A percentile compares a stretch with the other conserved stretches of the same genome.
These are phyloP conservation scores for Drosophila littoralis DNA, from an alignment of 1,140 invertebrate genomes.

Conservation along the genomic window DNA sequence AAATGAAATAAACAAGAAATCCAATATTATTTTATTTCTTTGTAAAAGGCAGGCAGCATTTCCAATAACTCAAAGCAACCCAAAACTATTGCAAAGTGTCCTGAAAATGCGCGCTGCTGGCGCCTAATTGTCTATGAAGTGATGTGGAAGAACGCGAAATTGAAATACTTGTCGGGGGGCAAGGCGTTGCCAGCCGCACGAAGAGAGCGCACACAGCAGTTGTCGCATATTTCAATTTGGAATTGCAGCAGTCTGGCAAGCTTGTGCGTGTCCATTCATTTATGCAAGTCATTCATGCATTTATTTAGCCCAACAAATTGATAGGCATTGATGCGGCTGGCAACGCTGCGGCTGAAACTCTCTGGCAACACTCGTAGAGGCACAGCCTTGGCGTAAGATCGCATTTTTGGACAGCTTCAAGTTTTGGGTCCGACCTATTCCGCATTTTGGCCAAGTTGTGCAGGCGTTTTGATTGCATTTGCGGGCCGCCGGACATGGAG, in stretches of 20 bases:
- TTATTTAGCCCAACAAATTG: constrained; percentile 34
- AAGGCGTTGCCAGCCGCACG: constrained; percentile 5
- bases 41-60: not conserved
- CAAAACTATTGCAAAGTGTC: constrained; percentile 42
- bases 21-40: not conserved
- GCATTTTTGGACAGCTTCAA: constrained; percentile 10
- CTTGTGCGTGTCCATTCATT: constrained; percentile 58
- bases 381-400: constrained; percentile 1
- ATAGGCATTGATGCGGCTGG: constrained; percentile 46
- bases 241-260: constrained; percentile 22
- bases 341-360: not conserved
- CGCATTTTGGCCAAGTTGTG: constrained; percentile 1
- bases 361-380: not conserved
- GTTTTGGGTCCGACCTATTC: not conserved
- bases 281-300: constrained; percentile 61
- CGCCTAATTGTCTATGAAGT: constrained; percentile 58
- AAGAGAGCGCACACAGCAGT: not conserved
- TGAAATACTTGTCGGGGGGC: constrained; percentile 42
- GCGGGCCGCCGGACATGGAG: constrained; percentile 17
- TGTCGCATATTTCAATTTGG: constrained; percentile 10
- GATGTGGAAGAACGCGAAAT: constrained; percentile 63
- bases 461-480: constrained; percentile 15
- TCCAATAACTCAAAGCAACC: constrained; percentile 3
- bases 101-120: constrained; percentile 36
- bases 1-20: constrained; percentile 36